A percentile compares a stretch with the other conserved stretches of the same genome.
Conservation (phyloP, 2,113 vertebrate genomes). For the Manacus vitellinus region DNA sequence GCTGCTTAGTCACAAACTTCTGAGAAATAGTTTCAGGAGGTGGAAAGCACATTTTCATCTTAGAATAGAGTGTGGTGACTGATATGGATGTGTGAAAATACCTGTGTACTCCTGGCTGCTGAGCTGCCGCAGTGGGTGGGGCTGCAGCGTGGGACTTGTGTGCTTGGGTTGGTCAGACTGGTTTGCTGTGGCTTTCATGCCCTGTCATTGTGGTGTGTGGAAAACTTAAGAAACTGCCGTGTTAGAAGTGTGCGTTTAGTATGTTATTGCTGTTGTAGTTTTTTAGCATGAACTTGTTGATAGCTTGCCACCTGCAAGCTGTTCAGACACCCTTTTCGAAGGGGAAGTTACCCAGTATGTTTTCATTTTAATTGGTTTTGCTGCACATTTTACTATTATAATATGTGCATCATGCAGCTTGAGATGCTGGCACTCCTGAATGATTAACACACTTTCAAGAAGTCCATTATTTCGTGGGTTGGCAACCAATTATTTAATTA, state of each 20-base stretch:
- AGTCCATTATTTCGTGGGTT: background rate
- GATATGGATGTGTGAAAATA: background rate
- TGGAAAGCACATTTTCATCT: background rate
- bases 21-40: background rate
- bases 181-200: fast-evolving
- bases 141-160: fast-evolving
- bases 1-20: background rate
- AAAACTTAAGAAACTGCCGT: background rate
- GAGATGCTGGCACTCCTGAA: background rate
- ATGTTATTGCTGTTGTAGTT: fast-evolving
- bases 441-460: background rate
- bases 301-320: background rate
- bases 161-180: fast-evolving
- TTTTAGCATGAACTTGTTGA: background rate
- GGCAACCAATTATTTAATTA: background rate
- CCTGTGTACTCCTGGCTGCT: fast-evolving
- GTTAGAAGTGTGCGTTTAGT: background rate
- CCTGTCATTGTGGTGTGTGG: background rate
- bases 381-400: background rate
- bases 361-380: background rate
- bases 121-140: background rate
- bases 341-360: background rate
- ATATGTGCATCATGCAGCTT: background rate
- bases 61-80: background rate
- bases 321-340: background rate